phyloP scores from a whole-genome alignment of 2,797 vertebrate genomes.

The Pelodytes ibericus region DNA sequence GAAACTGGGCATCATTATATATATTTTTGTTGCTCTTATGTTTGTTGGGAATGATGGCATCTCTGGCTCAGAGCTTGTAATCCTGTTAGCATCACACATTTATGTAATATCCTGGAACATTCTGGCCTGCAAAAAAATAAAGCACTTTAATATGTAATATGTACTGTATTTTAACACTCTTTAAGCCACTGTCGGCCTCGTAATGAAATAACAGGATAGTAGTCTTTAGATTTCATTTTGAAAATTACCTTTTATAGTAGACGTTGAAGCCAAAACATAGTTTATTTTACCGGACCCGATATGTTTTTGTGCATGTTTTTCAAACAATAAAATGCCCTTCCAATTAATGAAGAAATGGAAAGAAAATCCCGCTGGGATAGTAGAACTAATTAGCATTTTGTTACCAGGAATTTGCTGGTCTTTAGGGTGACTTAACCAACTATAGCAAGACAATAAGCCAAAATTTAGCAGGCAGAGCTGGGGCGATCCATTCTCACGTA shows the following conservation, averaged over 20 bases:
- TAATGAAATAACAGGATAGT: neutral
- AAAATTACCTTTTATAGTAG: slow-evolving; percentile 12
- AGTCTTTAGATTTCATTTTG: slow-evolving; percentile 2
- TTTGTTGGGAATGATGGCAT: neutral
- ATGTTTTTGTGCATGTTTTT: slow-evolving; percentile 1
- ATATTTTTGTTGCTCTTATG: neutral
- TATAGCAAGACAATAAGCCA: slow-evolving; percentile 24
- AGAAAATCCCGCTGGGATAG: slow-evolving; percentile 14
- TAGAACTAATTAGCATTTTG: slow-evolving; percentile 35
- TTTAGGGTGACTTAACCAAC: slow-evolving; percentile 15
- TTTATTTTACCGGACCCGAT: neutral
- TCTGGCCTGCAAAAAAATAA: neutral
- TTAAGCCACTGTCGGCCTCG: neutral
- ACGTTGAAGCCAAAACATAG: neutral
- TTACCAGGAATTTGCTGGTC: slow-evolving; percentile 26
- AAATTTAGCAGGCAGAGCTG: neutral
- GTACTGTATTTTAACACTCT: slow-evolving; percentile 8
- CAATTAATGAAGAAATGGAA: slow-evolving; percentile 23
- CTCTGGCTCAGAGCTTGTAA: neutral
- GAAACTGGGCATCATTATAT: neutral
- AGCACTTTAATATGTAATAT: neutral
- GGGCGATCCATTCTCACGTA: neutral
- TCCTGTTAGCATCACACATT: neutral
- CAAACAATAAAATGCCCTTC: slow-evolving; percentile 18
- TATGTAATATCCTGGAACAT: neutral